A percentile compares a stretch with the other conserved stretches of the same genome.
phyloP scores from a whole-genome alignment of 2,113 vertebrate genomes.

The Grallaria varia region DNA sequence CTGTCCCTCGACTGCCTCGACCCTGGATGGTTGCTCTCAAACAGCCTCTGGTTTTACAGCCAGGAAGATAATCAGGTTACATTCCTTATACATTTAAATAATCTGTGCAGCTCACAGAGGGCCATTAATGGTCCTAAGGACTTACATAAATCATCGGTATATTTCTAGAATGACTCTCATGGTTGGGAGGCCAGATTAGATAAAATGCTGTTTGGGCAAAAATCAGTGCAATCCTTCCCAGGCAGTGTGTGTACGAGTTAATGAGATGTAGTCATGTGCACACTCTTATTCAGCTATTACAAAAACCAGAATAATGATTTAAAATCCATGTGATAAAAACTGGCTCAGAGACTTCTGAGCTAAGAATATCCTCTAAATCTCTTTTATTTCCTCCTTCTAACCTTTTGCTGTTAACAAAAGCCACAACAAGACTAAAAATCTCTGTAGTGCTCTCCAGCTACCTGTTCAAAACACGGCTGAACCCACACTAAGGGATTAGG shows the following conservation, averaged over 20 bases:
- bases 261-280: not conserved
- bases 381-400: constrained; percentile 9
- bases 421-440: not conserved
- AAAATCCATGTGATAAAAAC: constrained; percentile 27
- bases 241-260: not conserved
- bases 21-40: not conserved
- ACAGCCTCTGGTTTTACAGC: not conserved
- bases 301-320: constrained; percentile 25
- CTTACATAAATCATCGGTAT: not conserved
- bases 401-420: constrained; percentile 15
- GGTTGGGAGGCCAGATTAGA: constrained; percentile 1
- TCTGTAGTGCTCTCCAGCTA: not conserved
- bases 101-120: not conserved
- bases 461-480: not conserved
- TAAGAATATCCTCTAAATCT: not conserved
- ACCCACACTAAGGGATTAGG: not conserved
- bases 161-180: not conserved
- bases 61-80: not conserved
- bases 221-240: not conserved
- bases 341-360: not conserved
- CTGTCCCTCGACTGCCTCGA: not conserved
- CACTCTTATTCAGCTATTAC: not conserved
- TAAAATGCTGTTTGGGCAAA: not conserved
- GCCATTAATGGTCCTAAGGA: not conserved
- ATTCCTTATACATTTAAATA: not conserved